Evolutionary conservation across 2,797 vertebrate genomes (phyloP).

Genomic region (Sebastolobus alascanus): DNA sequence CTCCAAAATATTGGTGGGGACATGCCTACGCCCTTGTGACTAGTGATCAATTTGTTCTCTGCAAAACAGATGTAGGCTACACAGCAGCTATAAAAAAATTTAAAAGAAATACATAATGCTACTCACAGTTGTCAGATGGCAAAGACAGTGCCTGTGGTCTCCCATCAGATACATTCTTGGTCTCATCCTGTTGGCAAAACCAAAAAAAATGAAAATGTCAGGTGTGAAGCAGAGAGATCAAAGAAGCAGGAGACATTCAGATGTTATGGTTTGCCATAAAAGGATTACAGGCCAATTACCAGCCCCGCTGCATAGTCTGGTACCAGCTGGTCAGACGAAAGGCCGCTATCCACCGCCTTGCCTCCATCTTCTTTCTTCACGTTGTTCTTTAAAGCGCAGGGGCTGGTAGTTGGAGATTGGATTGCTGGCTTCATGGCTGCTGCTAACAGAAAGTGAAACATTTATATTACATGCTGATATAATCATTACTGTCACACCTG

Average conservation of each 20-base stretch:
- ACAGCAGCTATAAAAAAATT: constrained; percentile 10
- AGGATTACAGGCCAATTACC: constrained; percentile 67
- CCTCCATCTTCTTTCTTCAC: constrained; percentile 76
- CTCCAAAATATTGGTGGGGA: too few species aligned
- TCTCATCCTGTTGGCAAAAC: constrained; percentile 73
- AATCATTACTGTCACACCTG: background rate
- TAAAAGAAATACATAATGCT: background rate
- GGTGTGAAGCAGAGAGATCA: constrained; percentile 1
- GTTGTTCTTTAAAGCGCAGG: constrained; percentile 65
- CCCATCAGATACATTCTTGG: constrained; percentile 66
- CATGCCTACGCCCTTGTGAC: background rate
- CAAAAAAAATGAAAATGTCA: constrained; percentile 33
- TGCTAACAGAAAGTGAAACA: constrained; percentile 37
- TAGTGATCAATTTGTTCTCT: background rate
- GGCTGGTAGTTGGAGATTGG: constrained; percentile 64
- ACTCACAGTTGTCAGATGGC: constrained; percentile 79
- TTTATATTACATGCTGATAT: constrained; percentile 29
- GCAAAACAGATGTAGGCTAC: background rate
- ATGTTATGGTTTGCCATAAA: constrained; percentile 23
- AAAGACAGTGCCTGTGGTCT: constrained; percentile 61
- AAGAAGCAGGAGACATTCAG: constrained; percentile 25
- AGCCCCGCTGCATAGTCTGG: constrained; percentile 74
- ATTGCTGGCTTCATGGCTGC: constrained; percentile 58
- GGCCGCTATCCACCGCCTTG: constrained; percentile 69
- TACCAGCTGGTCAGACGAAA: constrained; percentile 80